These are phyloP conservation scores for Noctilio leporinus DNA, from an alignment of 2,113 vertebrate species.

Conservation along the genomic window DNA sequence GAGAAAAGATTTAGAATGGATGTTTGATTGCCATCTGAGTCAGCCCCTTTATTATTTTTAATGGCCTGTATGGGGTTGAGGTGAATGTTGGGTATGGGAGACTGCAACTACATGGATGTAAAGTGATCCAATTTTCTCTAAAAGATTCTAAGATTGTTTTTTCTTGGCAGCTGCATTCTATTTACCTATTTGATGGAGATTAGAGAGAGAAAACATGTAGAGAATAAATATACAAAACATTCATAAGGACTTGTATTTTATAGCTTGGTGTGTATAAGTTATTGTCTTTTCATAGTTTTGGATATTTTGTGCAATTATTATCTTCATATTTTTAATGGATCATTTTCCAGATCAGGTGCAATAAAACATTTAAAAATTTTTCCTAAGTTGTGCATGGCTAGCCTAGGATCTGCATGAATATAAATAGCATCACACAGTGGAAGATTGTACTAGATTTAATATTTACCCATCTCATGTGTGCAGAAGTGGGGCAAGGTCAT, in stretches of 20 bases:
- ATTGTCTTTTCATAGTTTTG: conserved; percentile 22
- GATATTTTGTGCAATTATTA: conserved; percentile 24
- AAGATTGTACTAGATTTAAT: conserved; percentile 63
- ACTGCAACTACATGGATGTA: background rate
- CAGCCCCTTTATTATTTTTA: background rate
- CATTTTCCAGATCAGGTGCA: background rate
- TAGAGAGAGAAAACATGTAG: background rate
- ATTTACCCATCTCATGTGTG: conserved; percentile 48
- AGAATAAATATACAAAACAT: conserved; percentile 1
- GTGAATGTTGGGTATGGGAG: background rate
- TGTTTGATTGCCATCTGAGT: background rate
- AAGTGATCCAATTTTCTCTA: background rate
- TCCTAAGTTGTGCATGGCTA: background rate
- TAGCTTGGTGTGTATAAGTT: background rate
- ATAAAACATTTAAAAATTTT: conserved; percentile 42
- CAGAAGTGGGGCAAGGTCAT: conserved; percentile 67
- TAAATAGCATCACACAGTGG: conserved; percentile 59
- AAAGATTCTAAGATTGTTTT: background rate
- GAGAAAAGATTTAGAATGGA: background rate
- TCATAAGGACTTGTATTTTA: background rate
- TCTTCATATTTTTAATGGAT: conserved; percentile 37
- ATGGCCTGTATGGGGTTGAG: background rate
- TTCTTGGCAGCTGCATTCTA: background rate
- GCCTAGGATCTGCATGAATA: conserved; percentile 31
- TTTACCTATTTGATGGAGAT: background rate